Evolutionary conservation across 2,888 invertebrate genomes (phyloP).

Genomic region (Hydrotaea diabolus): DNA sequence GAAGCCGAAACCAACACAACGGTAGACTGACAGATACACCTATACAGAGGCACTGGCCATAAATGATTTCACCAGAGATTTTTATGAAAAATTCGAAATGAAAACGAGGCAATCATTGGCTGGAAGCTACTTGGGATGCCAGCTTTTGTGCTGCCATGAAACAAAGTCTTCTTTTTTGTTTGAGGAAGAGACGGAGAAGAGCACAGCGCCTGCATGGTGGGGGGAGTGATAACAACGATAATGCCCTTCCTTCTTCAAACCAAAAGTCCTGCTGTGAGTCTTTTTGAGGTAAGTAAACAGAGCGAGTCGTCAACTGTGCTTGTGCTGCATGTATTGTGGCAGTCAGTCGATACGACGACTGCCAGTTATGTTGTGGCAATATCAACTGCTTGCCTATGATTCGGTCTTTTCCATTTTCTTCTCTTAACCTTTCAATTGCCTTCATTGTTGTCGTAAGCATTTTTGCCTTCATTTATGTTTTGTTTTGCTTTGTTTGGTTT

Average conservation of each 20-base stretch:
- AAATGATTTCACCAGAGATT: background rate
- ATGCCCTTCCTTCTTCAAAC: background rate
- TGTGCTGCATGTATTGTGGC: background rate
- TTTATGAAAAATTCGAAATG: conserved; percentile 2
- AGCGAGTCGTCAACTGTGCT: background rate
- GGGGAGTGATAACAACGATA: background rate
- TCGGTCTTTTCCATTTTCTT: background rate
- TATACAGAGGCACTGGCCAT: background rate
- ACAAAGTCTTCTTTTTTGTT: background rate
- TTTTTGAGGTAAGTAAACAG: no score
- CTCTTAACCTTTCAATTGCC: background rate
- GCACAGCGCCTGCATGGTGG: background rate
- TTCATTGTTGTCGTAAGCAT: background rate
- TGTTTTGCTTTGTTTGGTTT: background rate
- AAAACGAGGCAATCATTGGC: conserved; percentile 1
- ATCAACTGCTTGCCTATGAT: background rate
- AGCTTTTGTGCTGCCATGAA: background rate
- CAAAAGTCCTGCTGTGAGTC: background rate
- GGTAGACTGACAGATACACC: background rate
- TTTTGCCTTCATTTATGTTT: background rate
- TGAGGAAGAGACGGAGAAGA: background rate
- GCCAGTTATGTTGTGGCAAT: background rate
- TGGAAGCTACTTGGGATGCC: background rate
- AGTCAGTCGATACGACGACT: background rate
- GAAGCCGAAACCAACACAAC: background rate